phyloP scores from a whole-genome alignment of 2,888 invertebrate species.

The Adela reaumurella region DNA sequence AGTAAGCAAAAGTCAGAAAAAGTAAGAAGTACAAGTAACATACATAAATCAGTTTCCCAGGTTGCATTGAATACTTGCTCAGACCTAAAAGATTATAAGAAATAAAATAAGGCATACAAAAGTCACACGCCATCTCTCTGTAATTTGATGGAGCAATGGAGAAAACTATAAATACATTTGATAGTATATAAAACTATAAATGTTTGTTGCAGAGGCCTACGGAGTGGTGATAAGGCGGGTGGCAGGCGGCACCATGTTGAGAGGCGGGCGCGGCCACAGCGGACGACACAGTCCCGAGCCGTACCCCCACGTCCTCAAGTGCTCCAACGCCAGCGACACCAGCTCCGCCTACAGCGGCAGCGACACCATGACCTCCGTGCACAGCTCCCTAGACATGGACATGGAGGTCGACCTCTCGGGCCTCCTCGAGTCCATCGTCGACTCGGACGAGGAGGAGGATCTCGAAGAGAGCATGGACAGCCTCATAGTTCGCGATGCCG shows the following conservation, averaged over 20 bases:
- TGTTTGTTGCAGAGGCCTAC: not conserved
- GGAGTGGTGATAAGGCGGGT: conserved; percentile 16
- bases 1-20: too few relatives aligned
- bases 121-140: too few relatives aligned
- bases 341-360: conserved; percentile 96
- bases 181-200: too few relatives aligned
- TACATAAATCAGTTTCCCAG: too few relatives aligned
- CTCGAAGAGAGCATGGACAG: conserved; percentile 88
- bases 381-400: conserved; percentile 75
- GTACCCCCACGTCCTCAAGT: conserved; percentile 80
- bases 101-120: too few relatives aligned
- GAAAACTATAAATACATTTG: too few relatives aligned
- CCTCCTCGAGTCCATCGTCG: conserved; percentile 91
- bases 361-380: conserved; percentile 92
- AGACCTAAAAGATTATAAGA: too few relatives aligned
- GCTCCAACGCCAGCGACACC: conserved; percentile 81
- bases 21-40: too few relatives aligned
- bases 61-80: too few relatives aligned
- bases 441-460: conserved; percentile 94
- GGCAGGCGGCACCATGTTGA: conserved; percentile 55
- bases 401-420: conserved; percentile 89
- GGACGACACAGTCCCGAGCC: conserved; percentile 68
- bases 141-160: too few relatives aligned
- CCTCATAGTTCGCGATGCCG: conserved; percentile 87
- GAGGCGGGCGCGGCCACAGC: conserved; percentile 46